Base-by-base conservation (phyloP, 2,797 vertebrate species). In the Bradypus variegatus region DNA sequence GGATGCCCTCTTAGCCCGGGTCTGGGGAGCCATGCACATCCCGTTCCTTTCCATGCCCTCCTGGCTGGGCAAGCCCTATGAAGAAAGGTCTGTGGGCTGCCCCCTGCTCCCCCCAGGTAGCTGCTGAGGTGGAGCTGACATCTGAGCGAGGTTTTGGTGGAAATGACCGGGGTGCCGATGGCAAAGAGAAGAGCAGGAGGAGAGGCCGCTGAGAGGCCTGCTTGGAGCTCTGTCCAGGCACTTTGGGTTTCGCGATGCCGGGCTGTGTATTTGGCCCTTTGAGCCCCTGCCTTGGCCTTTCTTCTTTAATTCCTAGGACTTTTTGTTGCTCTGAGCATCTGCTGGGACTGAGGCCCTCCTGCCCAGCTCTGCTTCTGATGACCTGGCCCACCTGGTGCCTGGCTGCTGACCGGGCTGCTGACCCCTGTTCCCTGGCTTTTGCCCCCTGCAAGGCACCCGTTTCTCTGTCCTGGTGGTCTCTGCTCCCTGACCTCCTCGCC, bases 51-150 rank as follows among this genome's bases (percentile, higher is more conserved):
- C 81, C 16, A 3, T 5, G 6, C 12, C 3, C 13, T 67, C 36
- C 7, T 53, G 0, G 31, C 29, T n/a, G 13, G 53, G 53, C 4
- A 29, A 64, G 55, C 62, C 48, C 27, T 78, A 3, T 7, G 19
- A 45, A 65, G 76, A 53, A 58, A 76, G 3, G n/a, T 50, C n/a
- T 5, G 9, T 60, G 75, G 58, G 19, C 62, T 62, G 14, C 23
- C 6, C 6, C 9, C 6, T 15, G 1, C 29, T 13, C 0, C 0
- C 18, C 69, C 48, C 45, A 2, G 9, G 33, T 23, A 48, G 58
- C 64, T 55, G 29, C 64, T 33, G 60, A 55, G 29, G 29, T 33
- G 15, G 16, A 38, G 67, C 55, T 67, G 55, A 77, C 4, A 41
- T 48, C 62, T 3, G 7, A 48, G 38, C 8, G 14, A 64, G 55